Evolutionary conservation across 2,888 invertebrate genomes (phyloP), one percentile per base, ranked within the genome.

Genomic region (Dasysyrphus tricinctus): DNA sequence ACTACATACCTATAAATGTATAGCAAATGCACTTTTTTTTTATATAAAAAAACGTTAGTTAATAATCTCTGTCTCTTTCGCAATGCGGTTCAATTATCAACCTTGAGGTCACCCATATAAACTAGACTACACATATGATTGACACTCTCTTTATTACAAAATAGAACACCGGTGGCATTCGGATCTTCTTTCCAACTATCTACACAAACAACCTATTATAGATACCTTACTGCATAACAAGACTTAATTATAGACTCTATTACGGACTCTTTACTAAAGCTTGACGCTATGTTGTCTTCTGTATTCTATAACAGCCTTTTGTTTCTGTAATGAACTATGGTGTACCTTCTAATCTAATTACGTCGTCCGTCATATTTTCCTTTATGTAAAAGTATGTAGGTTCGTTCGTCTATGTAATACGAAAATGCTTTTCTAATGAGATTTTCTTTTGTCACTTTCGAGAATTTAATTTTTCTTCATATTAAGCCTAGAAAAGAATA

Each of bases 391-490:
- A 3, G 29, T n/a, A 29, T 29, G 6, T 3, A n/a, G 16, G 47
- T 49, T 39, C 34, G 37, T 54, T 11, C 49, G n/a, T 32, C 32
- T 7, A 32, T 32, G 32, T 32, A 32, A 32, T 59, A 59, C 14
- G 59, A 59, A 61, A 76, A 72, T 69, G 67, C 42, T 16, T 57
- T 74, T 51, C 77, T 85, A 85, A 85, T 85, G 74, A 47, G 81
- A 85, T 85, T 81, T 85, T 78, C 76, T 81, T 84, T 77, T 85
- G 77, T 81, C 73, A 61, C 72, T 65, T 47, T 42, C 24, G 29
- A 51, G 37, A 1, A 24, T 34, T 47, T 16, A 24, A 2, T 54
- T 83, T 79, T 70, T 49, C 14, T 59, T 34, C 14, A 57, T 14
- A 49, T 9, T 3, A 39, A 51, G 29, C 39, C 51, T 78, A 51